Base-by-base conservation (phyloP, 2,888 invertebrate genomes). In the Notocelia uddmanniana region DNA sequence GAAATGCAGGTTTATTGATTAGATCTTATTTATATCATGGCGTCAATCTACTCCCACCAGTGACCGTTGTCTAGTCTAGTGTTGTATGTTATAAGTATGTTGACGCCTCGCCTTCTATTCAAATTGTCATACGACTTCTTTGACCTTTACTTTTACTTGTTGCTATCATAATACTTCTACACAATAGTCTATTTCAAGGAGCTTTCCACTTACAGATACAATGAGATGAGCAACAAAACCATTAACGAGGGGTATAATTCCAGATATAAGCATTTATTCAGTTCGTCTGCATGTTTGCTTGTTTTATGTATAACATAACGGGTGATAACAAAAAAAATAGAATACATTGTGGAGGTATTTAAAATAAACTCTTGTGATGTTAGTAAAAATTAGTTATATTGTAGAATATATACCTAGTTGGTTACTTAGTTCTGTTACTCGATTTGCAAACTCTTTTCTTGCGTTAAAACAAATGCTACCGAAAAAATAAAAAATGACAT, bases 131-230 rank as follows among this genome's bases (percentile, higher is more conserved):
- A 58, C 13, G 10, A 37, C 37, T 58, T 58, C n/a, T 31, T 31
- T 62, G 48, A 62, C 62, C 26, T 62, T 62, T 62, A 31, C 62
- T n/a, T 26, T 8, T 23, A 26, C 19, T 23, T 59, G 45, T 23
- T 21, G 6, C 45, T 45, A 26, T 37, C 13, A 13, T 19, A n/a
- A 18, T 31, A 19, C 19, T 34, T 19, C 34, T 37, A 37, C 19
- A 37, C 58, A 34, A 34, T 58, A 19, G 31, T 34, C 41, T 41
- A 41, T 11, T 15, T 15, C 15, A 41, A 15, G 41, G 15, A 41
- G 41, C 15, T 41, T 15, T 15, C 41, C 41, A 41, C 15, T 37
- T 58, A 58, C 34, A 10, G 31, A 19, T 31, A 9, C 2, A 34
- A 34, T 31, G 34, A 11, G 31, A 57, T 57, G 18, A 31, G 57